Evolutionary conservation across 2,113 vertebrate species (phyloP).

Genomic region (Elachura formosa): DNA sequence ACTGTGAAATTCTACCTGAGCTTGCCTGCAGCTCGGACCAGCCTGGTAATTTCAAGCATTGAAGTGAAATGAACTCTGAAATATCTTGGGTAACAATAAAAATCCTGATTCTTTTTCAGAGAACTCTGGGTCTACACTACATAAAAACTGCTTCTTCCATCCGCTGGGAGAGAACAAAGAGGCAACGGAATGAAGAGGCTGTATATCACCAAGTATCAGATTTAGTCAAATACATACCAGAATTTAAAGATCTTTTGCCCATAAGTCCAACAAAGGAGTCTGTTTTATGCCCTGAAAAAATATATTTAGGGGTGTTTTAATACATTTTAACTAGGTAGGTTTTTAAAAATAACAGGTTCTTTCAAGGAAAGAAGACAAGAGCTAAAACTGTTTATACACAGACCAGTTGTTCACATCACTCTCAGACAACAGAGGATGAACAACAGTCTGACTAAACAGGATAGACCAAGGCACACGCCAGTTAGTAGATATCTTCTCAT

Average conservation of each 20-base stretch:
- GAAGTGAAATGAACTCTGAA: not conserved
- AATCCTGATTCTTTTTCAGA: not conserved
- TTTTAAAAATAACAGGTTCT: not conserved
- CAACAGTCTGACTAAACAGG: not conserved
- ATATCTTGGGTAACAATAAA: not conserved
- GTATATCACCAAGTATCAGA: not conserved
- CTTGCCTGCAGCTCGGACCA: not conserved
- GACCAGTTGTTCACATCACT: not conserved
- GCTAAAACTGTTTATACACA: not conserved
- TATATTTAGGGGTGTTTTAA: conserved; percentile 72
- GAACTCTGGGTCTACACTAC: not conserved
- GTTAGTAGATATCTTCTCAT: not conserved
- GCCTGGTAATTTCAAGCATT: not conserved
- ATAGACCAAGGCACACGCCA: not conserved
- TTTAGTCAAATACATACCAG: conserved; percentile 78
- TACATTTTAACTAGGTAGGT: conserved; percentile 31
- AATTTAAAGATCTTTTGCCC: conserved; percentile 89
- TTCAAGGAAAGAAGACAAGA: not conserved
- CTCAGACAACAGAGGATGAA: not conserved
- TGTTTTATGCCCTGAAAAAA: conserved; percentile 83
- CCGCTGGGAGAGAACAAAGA: not conserved
- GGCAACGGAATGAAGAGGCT: conserved; percentile 17
- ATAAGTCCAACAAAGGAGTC: conserved; percentile 90
- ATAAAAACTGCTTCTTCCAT: not conserved
- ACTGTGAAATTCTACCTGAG: not conserved